These are phyloP conservation scores for Pluvialis apricaria DNA, from an alignment of 2,113 vertebrate species.

Conservation along the genomic window DNA sequence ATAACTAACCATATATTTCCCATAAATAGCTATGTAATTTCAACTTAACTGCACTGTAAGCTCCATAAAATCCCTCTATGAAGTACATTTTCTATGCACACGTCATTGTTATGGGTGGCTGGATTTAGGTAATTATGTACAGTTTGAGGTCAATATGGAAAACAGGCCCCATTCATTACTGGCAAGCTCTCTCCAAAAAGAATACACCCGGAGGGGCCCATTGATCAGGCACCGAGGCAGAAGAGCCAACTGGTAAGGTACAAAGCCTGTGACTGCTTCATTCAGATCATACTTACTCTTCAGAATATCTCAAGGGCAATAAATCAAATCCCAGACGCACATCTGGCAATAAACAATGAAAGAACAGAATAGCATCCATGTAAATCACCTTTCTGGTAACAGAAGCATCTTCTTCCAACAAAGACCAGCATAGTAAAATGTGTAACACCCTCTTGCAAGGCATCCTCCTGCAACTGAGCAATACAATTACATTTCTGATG, in stretches of 20 bases:
- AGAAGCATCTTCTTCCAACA: background rate
- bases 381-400: background rate
- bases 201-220: background rate
- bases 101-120: constrained; percentile 23
- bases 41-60: background rate
- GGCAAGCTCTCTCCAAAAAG: constrained; percentile 21
- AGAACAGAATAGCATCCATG: background rate
- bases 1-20: constrained; percentile 4
- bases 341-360: background rate
- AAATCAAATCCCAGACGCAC: background rate
- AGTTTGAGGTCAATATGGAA: constrained; percentile 44
- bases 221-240: background rate
- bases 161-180: constrained; percentile 20
- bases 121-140: constrained; percentile 40
- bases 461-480: background rate
- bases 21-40: constrained; percentile 46
- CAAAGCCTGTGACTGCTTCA: background rate
- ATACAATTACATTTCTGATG: background rate
- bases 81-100: constrained; percentile 10
- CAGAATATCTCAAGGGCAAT: background rate
- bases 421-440: background rate
- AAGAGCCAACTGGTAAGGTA: constrained; percentile 5
- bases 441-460: background rate
- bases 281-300: background rate
- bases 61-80: background rate